Evolutionary conservation across 35 echinoderm and acorn worm species (phyloP), one percentile per base, ranked within the genome.

Genomic region (Anneissia japonica): DNA sequence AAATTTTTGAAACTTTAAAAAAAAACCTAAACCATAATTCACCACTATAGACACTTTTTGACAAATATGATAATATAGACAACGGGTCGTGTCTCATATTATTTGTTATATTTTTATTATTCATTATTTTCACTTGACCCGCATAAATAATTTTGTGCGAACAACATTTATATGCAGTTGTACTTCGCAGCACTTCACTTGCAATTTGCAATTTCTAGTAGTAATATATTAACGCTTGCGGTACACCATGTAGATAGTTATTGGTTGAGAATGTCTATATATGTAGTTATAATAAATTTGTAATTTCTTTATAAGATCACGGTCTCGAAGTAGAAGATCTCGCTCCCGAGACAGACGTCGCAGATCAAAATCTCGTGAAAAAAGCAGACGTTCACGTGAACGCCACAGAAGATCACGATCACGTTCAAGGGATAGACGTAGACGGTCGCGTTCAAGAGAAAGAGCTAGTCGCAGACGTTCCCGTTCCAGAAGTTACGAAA

Each of bases 301-400:
- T n/a, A n/a, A n/a, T n/a, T n/a, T n/a, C n/a, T n/a, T n/a, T n/a
- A n/a, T n/a, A n/a, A n/a, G n/a, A n/a, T n/a, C n/a, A n/a, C n/a
- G n/a, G n/a, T n/a, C n/a, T n/a, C n/a, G n/a, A n/a, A 33, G 35
- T 3, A 33, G 10, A 7, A 77, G 32, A 77, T 33, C 75, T 37
- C 35, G 31, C 26, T 77, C 31, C 21, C 75, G 35, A 32, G 32
- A 35, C 4, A 19, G 31, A 36, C 17, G 11, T 11, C 16, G 36
- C 38, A 81, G 79, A 39, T 32, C 14, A 81, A 81, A 39, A n/a
- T 81, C 79, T 19, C 79, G 79, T 9, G 79, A 81, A 79, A 79
- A 32, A 39, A 10, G 35, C 37, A 38, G 79, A 3, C 79, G 79
- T 14, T 81, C 79, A 4, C 35, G 79, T 9, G 79, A 81, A 39